Conservation (phyloP, 2,797 vertebrate genomes). For the Falco rusticolus region DNA sequence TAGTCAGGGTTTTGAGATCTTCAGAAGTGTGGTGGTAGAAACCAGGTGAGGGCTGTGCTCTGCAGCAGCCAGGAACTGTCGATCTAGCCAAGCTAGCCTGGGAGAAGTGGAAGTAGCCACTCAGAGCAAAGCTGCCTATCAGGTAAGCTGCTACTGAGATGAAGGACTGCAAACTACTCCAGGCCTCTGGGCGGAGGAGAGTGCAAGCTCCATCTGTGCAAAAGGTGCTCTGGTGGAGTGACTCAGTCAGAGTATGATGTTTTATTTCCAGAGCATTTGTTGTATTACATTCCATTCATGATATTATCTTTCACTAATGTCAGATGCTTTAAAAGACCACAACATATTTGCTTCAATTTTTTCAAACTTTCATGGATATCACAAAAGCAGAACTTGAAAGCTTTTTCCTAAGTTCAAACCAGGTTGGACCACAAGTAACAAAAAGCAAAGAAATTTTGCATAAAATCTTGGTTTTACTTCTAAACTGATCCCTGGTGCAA, state of each 20-base stretch:
- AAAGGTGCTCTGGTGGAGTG: background rate
- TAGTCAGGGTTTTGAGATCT: background rate
- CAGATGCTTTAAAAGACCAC: background rate
- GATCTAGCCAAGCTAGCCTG: background rate
- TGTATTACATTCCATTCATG: background rate
- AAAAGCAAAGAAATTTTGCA: background rate
- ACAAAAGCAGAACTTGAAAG: background rate
- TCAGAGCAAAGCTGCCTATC: background rate
- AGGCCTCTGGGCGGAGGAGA: fast-evolving
- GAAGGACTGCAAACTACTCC: background rate
- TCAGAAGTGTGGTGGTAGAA: fast-evolving
- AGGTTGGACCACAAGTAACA: background rate
- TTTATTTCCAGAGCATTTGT: background rate
- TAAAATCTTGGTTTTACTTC: background rate
- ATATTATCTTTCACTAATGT: background rate
- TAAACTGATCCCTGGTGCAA: background rate
- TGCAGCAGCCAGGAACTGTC: background rate
- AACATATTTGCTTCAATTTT: background rate
- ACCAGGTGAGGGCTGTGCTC: background rate
- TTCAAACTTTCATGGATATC: background rate
- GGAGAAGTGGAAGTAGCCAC: background rate
- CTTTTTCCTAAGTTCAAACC: conserved; percentile 25
- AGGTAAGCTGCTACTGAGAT: background rate
- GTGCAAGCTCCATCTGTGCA: background rate
- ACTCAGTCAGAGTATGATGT: background rate